Base-by-base conservation (phyloP, 2,113 vertebrate species). In the Uropsilus gracilis region DNA sequence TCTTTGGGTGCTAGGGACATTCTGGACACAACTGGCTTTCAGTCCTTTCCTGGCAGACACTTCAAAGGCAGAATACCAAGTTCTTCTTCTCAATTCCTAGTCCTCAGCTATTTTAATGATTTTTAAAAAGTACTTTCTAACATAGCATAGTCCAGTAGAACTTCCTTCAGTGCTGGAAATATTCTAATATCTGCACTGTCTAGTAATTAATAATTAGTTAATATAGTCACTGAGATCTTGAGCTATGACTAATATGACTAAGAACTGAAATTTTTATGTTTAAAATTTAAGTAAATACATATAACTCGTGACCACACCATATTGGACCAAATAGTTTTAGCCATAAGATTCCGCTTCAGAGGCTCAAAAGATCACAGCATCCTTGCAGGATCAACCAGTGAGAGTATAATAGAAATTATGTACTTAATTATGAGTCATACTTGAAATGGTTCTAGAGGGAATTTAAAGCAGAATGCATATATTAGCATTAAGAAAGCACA, bases 371-470 rank as follows among this genome's bases (percentile, higher is more conserved):
- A 86, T 11, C 0, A 85, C 1, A 73, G 7, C 13, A 86, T 57
- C 71, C 68, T 91, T 94, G 55, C 22, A 89, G 48, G 42, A 73
- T 85, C 12, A 44, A 14, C 6, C 57, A 75, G 14, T 69, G 72
- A 71, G 32, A 37, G 22, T 63, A 48, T 5, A 83, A 68, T 6
- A 92, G 82, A 89, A 42, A 37, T 78, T 91, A 86, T 30, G 3
- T 82, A 69, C 64, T 90, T 85, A 55, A 90, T 88, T 77, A 82
- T 75, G 34, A 75, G 14, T 95, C 72, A 55, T 85, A 20, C 24
- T 3, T 95, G 93, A 92, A 68, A 57, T 78, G 69, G 57, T 44
- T 81, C 44, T 71, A 44, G 34, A 50, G 14, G 9, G 30, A 17
- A 10, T 24, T 73, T 77, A 82, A 94, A 63, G 26, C 44, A 94